Evolutionary conservation across 2,113 vertebrate species (phyloP).

Genomic region (Gambusia holbrooki): DNA sequence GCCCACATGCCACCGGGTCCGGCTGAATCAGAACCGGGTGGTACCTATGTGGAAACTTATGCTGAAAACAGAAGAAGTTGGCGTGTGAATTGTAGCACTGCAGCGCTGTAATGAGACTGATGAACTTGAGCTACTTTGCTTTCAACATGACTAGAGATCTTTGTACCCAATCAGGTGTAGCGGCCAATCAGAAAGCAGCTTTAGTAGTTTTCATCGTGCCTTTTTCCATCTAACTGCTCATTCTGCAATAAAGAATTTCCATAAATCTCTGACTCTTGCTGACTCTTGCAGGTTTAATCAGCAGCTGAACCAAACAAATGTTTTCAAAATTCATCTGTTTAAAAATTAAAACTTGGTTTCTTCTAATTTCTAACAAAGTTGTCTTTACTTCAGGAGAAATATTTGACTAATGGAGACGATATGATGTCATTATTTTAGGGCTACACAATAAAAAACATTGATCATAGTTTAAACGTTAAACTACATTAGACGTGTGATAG

Average conservation of each 20-base stretch:
- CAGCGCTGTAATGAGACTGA: not conserved
- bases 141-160: not conserved
- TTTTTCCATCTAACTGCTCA: slow-evolving; percentile 83
- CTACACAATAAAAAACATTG: no score
- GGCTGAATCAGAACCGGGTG: not conserved
- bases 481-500: no score
- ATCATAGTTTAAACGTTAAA: no score
- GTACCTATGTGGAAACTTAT: not conserved
- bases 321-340: no score
- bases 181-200: slow-evolving; percentile 63
- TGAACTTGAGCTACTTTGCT: not conserved
- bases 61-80: not conserved
- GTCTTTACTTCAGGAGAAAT: no score
- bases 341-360: no score
- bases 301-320: no score
- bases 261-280: not conserved
- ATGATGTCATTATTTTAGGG: no score
- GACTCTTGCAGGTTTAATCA: no score
- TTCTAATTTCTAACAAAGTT: no score
- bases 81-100: not conserved
- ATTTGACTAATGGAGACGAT: no score
- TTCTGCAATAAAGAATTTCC: slow-evolving; percentile 86
- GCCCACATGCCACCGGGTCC: not conserved
- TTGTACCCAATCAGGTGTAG: slow-evolving; percentile 33
- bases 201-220: slow-evolving; percentile 88